Evolutionary conservation across 2,797 vertebrate genomes (phyloP).

Genomic region (Buphagus erythrorhynchus): DNA sequence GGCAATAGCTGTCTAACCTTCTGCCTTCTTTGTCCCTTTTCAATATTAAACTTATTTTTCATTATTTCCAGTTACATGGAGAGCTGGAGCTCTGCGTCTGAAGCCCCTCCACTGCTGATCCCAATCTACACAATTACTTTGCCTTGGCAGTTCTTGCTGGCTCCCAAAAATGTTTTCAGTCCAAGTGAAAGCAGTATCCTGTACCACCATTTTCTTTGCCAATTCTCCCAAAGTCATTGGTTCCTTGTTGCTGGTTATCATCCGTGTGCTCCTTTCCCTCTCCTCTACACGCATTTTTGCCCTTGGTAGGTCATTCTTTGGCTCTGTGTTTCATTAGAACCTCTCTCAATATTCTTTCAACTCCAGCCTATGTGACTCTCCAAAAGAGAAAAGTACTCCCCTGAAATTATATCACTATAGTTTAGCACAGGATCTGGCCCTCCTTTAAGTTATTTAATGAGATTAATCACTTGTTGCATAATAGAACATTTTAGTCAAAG

Average conservation of each 20-base stretch:
- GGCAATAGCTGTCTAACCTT: background rate
- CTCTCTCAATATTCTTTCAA: background rate
- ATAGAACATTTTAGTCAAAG: conserved; percentile 31
- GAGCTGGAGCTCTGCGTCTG: background rate
- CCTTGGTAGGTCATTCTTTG: background rate
- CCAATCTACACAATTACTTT: conserved; percentile 43
- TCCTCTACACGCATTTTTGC: background rate
- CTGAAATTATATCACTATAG: background rate
- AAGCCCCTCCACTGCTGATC: background rate
- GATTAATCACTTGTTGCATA: conserved; percentile 21
- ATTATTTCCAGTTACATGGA: background rate
- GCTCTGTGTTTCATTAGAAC: background rate
- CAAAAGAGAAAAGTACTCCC: background rate
- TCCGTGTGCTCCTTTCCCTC: background rate
- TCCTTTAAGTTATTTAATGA: background rate
- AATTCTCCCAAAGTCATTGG: background rate
- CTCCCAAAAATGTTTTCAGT: background rate
- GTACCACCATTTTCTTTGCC: background rate
- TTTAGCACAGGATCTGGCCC: background rate
- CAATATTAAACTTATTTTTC: background rate
- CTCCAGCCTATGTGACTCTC: background rate
- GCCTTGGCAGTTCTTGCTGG: conserved; percentile 39
- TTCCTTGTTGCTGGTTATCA: background rate
- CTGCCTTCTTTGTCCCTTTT: background rate
- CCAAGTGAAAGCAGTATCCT: background rate